Evolutionary conservation across 1,140 invertebrate species (phyloP), one percentile per base, ranked within the genome.

Genomic region (Dendroctonus ponderosae): DNA sequence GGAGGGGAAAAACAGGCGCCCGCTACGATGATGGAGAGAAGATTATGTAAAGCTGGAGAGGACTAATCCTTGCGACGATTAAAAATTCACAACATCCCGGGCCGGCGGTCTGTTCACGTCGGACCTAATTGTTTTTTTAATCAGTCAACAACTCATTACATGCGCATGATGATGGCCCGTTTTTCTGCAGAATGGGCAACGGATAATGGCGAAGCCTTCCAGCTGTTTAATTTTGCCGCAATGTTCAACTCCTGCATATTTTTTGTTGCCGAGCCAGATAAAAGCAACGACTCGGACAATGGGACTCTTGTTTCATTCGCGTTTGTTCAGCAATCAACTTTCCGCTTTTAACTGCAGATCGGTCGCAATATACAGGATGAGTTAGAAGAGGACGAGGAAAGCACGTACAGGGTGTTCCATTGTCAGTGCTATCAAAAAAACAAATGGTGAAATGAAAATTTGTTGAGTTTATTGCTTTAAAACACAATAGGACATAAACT

Each of bases 81-180:
- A 67, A 67, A 67, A 67, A 67, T 67, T 67, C 66, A 67, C 65
- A 38, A 48, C 49, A 52, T 54, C 52, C 51, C 41, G 40, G 41
- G 12, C 14, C 61, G 26, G 62, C 39, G 44, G 62, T 64, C 6
- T 56, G 64, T 66, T 60, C 63, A 66, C 48, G 66, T 67, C 66
- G 11, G 50, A 41, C 51, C 52, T 62, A 67, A 67, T 67, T 67
- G 66, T 67, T 67, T 67, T 67, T 67, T 67, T 67, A 67, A 67
- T 67, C 66, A 67, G 66, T 67, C 66, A 67, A 67, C 66, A 62
- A 62, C 50, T 67, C 43, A 62, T 67, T 67, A 62, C 60, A 62
- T 56, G 66, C 59, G 40, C 51, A 62, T 48, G 60, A 8, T 11
- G 60, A 52, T 37, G 26, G n/a, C 9, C 54, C 12, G 54, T 15